Evolutionary conservation across 2,113 vertebrate species (phyloP).

Genomic region (Collichthys lucidus): DNA sequence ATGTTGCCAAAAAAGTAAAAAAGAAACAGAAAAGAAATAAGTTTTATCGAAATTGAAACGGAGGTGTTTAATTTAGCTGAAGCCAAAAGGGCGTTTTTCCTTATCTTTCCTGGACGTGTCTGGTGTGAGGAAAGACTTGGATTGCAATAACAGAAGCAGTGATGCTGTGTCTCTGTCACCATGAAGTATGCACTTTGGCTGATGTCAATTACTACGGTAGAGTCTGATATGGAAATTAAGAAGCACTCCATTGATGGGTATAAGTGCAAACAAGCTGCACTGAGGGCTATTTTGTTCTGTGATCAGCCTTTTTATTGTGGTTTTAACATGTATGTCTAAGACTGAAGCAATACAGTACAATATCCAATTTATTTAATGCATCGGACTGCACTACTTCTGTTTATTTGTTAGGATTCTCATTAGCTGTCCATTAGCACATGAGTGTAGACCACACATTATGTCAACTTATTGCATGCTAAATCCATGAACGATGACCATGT

Average conservation of each 20-base stretch:
- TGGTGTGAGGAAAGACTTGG: conserved; percentile 1
- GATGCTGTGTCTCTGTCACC: conserved; percentile 47
- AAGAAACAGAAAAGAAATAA: neutral
- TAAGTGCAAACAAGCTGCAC: conserved; percentile 39
- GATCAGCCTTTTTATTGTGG: neutral
- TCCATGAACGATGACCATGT: neutral
- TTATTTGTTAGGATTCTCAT: too few species aligned
- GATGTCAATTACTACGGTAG: conserved; percentile 56
- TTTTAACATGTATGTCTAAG: neutral
- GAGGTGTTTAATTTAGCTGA: conserved; percentile 42
- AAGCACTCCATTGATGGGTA: conserved; percentile 36
- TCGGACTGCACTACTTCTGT: neutral
- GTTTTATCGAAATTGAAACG: conserved; percentile 36
- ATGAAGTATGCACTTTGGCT: conserved; percentile 53
- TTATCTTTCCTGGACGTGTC: conserved; percentile 39
- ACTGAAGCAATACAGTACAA: neutral
- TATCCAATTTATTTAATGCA: neutral
- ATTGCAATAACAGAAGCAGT: conserved; percentile 43
- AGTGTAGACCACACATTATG: neutral
- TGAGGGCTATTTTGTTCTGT: conserved; percentile 9
- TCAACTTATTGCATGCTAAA: neutral
- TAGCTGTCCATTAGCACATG: too few species aligned
- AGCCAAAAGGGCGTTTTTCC: conserved; percentile 29
- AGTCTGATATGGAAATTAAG: conserved; percentile 61
- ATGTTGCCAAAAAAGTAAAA: neutral